Conservation (phyloP, 2,797 vertebrate genomes). For the Enteromius radiatus region DNA sequence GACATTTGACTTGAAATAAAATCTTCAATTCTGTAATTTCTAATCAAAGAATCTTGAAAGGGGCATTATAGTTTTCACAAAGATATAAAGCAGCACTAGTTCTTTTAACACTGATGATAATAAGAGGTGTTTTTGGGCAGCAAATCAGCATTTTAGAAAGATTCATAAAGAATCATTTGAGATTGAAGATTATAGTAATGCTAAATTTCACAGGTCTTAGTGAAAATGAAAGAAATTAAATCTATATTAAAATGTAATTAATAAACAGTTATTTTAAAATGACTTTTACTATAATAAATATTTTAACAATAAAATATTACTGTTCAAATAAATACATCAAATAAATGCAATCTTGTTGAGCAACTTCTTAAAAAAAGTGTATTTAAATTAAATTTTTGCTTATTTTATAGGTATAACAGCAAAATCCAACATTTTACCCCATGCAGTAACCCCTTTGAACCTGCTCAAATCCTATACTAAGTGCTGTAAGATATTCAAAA, state of each 20-base stretch:
- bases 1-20: neutral
- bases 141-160: neutral
- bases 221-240: neutral
- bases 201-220: neutral
- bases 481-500: neutral
- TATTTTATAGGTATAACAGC: neutral
- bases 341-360: neutral
- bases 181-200: neutral
- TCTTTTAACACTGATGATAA: neutral
- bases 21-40: neutral
- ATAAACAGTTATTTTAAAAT: neutral
- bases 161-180: neutral
- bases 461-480: neutral
- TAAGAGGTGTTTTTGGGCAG: neutral
- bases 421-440: neutral
- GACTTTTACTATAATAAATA: neutral
- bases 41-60: neutral
- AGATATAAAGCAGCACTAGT: neutral
- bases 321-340: neutral
- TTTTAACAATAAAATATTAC: neutral
- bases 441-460: neutral
- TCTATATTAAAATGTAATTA: neutral
- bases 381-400: neutral
- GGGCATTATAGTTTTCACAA: neutral
- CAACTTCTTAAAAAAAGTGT: neutral